Base-by-base conservation (phyloP, 1,140 invertebrate species). In the Drosophila tristis region DNA sequence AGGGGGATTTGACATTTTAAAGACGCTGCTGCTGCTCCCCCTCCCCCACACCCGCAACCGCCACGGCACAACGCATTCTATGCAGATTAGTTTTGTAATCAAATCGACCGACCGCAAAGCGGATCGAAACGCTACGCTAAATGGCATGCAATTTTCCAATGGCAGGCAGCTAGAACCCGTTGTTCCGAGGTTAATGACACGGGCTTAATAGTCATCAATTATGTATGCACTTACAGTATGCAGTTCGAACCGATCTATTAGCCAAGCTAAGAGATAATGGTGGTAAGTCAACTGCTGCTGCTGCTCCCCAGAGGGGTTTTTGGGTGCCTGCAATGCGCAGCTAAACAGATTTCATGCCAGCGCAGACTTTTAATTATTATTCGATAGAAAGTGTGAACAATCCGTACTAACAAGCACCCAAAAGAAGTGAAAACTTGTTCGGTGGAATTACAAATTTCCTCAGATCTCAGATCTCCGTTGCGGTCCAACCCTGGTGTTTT, bases 101-200 rank as follows among this genome's bases (percentile, higher is more conserved):
- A 57, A 45, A 42, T 47, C 20, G 20, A 20, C 20, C 55, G 43
- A 57, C 55, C 55, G 42, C 55, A 57, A 60, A 35, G 31, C 31
- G 31, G 9, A 35, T 35, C 31, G 31, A 4, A 35, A 35, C 15
- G 0, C 23, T 13, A 42, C 39, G 39, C 65, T 39, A 35, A 55
- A 53, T 43, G 35, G 25, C 63, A 42, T 49, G 25, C 50, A 55
- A 23, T 59, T 74, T 74, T 59, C 54, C 70, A 74, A 31, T 60
- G 42, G 47, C 25, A 11, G n/a, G 51, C n/a, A 15, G 20, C 43
- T 25, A 59, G 74, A 76, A 76, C 73, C 35, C 56, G 73, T 76
- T 75, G 73, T 76, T 75, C 51, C 55, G 72, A 76, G 73, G 73
- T 76, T 60, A 76, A 76, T 68, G 73, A 76, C 73, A 76, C 43